Conservation (phyloP, 2,113 vertebrate genomes). For the Mormyrus lacerda region DNA sequence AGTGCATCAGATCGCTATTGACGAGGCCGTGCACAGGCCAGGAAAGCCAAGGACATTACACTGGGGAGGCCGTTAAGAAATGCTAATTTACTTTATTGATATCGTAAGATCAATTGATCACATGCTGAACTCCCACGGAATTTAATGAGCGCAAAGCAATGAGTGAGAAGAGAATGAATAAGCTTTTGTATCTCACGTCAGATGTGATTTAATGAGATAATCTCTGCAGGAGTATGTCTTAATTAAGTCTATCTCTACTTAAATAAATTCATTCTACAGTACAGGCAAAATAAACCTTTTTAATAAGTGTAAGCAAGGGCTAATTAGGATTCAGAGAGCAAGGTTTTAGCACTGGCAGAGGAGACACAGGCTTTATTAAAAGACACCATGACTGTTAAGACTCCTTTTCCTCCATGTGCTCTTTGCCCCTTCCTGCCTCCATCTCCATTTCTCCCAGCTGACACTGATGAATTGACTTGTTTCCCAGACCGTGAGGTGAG, state of each 20-base stretch:
- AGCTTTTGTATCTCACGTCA: conserved; percentile 2
- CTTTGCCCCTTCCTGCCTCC: background rate
- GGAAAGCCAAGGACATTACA: background rate
- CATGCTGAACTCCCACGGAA: background rate
- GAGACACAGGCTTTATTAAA: background rate
- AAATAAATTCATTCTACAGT: background rate
- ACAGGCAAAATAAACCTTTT: background rate
- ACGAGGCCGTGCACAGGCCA: background rate
- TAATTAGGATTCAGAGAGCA: background rate
- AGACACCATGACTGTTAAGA: background rate
- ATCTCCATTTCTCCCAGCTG: background rate
- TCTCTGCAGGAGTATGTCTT: background rate
- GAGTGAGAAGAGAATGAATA: background rate
- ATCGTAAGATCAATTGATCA: background rate
- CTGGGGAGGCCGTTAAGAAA: background rate
- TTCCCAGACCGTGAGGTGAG: background rate
- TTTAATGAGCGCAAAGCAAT: background rate
- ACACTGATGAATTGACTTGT: background rate
- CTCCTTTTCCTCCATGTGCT: background rate
- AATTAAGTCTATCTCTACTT: background rate
- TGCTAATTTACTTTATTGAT: background rate
- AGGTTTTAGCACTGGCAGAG: background rate
- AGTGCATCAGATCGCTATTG: background rate
- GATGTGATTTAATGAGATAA: conserved; percentile 3
- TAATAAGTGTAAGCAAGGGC: background rate